phyloP scores from a whole-genome alignment of 2,888 invertebrate genomes.

The Hemistola chrysoprasaria region DNA sequence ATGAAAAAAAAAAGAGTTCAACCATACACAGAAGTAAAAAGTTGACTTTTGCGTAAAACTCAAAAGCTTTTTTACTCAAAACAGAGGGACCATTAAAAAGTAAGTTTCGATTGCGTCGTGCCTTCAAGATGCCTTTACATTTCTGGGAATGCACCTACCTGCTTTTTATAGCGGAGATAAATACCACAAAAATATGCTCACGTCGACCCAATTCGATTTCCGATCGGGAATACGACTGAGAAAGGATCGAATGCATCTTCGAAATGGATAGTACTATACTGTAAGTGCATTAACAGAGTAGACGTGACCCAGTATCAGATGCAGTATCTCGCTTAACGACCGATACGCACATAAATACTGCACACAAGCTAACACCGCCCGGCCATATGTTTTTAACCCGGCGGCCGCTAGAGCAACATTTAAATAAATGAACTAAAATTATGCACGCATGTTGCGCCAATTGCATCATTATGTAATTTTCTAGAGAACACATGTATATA shows the following conservation, averaged over 20 bases:
- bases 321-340: conserved; percentile 39
- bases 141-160: conserved; percentile 77
- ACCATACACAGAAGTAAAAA: no score
- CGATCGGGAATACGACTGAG: conserved; percentile 45
- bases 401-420: conserved; percentile 24
- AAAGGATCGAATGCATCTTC: conserved; percentile 49
- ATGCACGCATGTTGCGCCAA: conserved; percentile 26
- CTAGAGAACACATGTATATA: conserved; percentile 20
- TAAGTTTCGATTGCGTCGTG: conserved; percentile 38
- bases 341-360: conserved; percentile 31
- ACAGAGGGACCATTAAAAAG: conserved; percentile 9
- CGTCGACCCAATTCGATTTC: conserved; percentile 60
- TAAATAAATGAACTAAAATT: conserved; percentile 35
- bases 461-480: conserved; percentile 30
- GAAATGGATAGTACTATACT: conserved; percentile 53
- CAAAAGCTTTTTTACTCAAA: conserved; percentile 34
- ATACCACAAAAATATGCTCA: conserved; percentile 57
- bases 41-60: conserved; percentile 54
- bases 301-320: conserved; percentile 58
- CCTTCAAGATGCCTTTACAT: conserved; percentile 53
- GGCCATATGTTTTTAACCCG: conserved; percentile 36
- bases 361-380: conserved; percentile 39
- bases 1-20: conserved; percentile 26
- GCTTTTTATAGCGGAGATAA: conserved; percentile 69
- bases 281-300: conserved; percentile 26